Percentiles rank a stretch among this genome's conserved stretches.
Evolutionary conservation across 2,797 vertebrate genomes (phyloP).

Genomic region (Anguilla obscura): DNA sequence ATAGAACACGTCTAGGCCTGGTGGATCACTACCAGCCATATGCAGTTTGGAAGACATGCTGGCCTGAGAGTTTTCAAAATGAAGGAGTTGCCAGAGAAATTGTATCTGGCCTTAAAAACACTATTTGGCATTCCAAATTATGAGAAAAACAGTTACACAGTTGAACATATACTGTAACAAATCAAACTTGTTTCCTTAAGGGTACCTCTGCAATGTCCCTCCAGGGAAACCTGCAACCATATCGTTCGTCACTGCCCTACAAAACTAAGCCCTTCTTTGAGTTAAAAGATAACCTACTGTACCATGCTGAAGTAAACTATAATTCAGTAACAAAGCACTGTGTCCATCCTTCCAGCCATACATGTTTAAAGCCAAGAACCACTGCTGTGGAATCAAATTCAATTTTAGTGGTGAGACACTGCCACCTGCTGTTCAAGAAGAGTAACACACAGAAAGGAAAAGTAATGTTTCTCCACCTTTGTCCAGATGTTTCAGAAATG

Average conservation of each 20-base stretch:
- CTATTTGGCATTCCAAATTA: too few species aligned
- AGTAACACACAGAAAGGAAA: not conserved
- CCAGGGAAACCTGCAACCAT: not conserved
- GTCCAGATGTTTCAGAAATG: not conserved
- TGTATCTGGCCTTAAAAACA: too few species aligned
- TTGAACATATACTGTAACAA: not conserved
- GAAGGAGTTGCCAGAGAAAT: too few species aligned
- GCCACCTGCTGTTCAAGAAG: conserved; percentile 34
- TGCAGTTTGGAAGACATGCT: too few species aligned
- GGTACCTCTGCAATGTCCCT: not conserved
- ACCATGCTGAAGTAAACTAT: not conserved
- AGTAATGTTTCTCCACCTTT: not conserved
- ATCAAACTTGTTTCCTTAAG: not conserved
- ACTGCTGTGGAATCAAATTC: not conserved
- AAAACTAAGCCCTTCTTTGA: not conserved
- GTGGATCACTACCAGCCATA: too few species aligned
- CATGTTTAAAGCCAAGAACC: not conserved
- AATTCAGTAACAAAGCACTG: not conserved
- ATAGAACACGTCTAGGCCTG: too few species aligned
- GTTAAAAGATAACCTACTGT: not conserved
- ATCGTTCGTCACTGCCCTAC: not conserved
- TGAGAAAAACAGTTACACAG: too few species aligned
- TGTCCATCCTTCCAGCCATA: not conserved
- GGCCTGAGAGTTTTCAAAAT: too few species aligned
- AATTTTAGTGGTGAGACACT: not conserved